A percentile compares a stretch with the other conserved stretches of the same genome.
Evolutionary conservation across 2,888 invertebrate species (phyloP).

Genomic region (Reticulitermes lucifugus): DNA sequence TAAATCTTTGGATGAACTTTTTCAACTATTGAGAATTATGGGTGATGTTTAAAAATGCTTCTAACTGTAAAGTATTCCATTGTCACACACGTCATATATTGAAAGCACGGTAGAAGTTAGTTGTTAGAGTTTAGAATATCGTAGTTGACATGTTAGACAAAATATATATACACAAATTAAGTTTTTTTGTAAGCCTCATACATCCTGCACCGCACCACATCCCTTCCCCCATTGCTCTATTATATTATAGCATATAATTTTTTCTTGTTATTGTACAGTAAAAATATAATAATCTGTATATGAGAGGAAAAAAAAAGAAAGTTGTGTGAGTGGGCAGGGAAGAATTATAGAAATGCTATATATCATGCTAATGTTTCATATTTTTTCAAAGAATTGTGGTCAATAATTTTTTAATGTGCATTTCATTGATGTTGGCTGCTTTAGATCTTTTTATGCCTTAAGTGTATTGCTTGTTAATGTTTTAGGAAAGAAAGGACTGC

Average conservation of each 20-base stretch:
- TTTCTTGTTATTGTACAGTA: conserved; percentile 55
- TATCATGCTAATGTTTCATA: conserved; percentile 50
- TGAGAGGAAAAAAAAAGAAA: conserved; percentile 45
- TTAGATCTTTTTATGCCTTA: conserved; percentile 26
- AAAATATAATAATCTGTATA: conserved; percentile 50
- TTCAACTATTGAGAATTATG: conserved; percentile 24
- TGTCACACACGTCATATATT: conserved; percentile 42
- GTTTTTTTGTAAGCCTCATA: conserved; percentile 52
- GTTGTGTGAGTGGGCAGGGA: conserved; percentile 35
- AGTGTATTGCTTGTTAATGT: conserved; percentile 39
- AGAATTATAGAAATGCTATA: conserved; percentile 47
- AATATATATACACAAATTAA: conserved; percentile 47
- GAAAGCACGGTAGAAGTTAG: conserved; percentile 50
- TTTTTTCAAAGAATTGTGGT: conserved; percentile 34
- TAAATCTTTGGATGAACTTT: conserved; percentile 16
- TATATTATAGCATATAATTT: conserved; percentile 51
- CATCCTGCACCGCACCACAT: conserved; percentile 49
- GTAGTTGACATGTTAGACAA: conserved; percentile 50
- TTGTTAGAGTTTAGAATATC: conserved; percentile 40
- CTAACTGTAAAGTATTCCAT: conserved; percentile 44
- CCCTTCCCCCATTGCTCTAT: conserved; percentile 51
- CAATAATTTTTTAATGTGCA: conserved; percentile 28
- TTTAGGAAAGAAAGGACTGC: conserved; percentile 24
- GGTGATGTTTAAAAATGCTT: conserved; percentile 44
- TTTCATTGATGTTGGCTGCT: conserved; percentile 34